Conservation (phyloP, 2,113 vertebrate species). For the Cyanoderma ruficeps region DNA sequence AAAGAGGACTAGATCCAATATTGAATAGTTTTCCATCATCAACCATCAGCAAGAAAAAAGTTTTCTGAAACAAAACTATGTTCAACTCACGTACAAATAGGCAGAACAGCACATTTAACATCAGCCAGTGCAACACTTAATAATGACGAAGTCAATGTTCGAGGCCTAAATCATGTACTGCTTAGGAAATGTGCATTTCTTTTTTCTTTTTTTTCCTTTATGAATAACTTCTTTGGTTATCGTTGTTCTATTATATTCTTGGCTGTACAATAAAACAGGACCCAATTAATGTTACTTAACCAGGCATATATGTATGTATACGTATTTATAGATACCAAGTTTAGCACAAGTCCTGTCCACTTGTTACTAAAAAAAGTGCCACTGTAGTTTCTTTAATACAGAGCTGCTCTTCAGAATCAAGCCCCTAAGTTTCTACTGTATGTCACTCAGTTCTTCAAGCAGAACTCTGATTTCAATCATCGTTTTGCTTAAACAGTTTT, state of each 20-base stretch:
- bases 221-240: constrained; percentile 50
- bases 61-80: constrained; percentile 47
- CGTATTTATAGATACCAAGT: not conserved
- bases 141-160: constrained; percentile 12
- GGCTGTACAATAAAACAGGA: constrained; percentile 47
- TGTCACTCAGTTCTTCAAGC: not conserved
- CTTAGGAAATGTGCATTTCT: constrained; percentile 44
- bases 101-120: constrained; percentile 56
- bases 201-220: constrained; percentile 52
- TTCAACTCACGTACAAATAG: constrained; percentile 55
- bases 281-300: constrained; percentile 34
- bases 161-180: constrained; percentile 35
- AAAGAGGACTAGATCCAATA: constrained; percentile 71
- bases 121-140: constrained; percentile 61
- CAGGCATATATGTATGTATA: not conserved
- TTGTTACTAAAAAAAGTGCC: not conserved
- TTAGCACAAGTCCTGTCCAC: constrained; percentile 28
- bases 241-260: not conserved
- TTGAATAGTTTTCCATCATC: constrained; percentile 64
- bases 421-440: not conserved
- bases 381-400: not conserved
- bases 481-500: not conserved
- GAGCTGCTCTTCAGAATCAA: not conserved
- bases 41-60: constrained; percentile 54
- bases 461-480: not conserved